phyloP scores from a whole-genome alignment of 2,888 invertebrate genomes.

The Entomobrya proxima region DNA sequence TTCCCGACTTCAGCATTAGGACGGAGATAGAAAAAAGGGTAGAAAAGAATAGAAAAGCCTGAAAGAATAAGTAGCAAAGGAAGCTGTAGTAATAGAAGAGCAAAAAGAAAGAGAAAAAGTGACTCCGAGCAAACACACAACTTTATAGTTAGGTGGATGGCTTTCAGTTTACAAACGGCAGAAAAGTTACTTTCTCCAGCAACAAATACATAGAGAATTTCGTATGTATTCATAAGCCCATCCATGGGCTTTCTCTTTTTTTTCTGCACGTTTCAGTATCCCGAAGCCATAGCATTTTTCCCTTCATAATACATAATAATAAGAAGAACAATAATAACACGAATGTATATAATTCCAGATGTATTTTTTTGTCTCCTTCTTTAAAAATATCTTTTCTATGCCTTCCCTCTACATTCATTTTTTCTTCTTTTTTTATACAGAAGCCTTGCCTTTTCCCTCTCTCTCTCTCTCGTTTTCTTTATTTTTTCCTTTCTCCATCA shows the following conservation, averaged over 20 bases:
- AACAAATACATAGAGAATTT: background rate
- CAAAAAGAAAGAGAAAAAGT: background rate
- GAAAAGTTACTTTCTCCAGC: background rate
- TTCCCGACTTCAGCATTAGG: background rate
- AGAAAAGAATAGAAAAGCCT: background rate
- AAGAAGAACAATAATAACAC: no score
- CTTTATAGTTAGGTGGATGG: slow-evolving; percentile 13
- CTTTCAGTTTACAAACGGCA: slow-evolving; percentile 21
- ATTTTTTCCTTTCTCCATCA: background rate
- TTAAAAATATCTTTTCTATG: slow-evolving; percentile 4
- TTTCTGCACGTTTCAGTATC: background rate
- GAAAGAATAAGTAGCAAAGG: background rate
- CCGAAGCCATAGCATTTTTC: slow-evolving; percentile 4
- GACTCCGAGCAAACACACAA: background rate
- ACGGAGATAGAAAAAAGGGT: background rate
- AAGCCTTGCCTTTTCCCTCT: background rate
- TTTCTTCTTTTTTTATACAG: background rate
- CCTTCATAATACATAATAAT: background rate
- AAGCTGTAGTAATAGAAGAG: background rate
- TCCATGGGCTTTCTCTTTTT: background rate
- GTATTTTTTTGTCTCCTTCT: background rate
- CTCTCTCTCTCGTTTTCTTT: background rate
- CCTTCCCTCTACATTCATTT: slow-evolving; percentile 9
- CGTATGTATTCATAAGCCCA: background rate
- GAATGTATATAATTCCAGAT: background rate